These are phyloP conservation scores for Sciurus niger DNA, from an alignment of 2,113 vertebrate species.

Conservation along the genomic window DNA sequence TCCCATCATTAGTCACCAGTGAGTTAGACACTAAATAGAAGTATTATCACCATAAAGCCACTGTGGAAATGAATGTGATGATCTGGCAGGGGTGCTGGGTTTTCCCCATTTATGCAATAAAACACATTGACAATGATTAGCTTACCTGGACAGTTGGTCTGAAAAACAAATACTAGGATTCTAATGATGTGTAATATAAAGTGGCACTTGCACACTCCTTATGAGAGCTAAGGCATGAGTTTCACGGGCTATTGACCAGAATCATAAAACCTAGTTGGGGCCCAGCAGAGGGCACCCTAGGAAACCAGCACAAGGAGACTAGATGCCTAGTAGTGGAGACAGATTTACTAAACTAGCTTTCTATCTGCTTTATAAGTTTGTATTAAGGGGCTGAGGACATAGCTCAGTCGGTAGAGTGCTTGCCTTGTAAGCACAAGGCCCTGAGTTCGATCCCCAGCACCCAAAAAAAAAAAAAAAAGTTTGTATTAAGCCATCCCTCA, in stretches of 20 bases:
- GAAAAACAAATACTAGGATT: neutral
- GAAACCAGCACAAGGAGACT: neutral
- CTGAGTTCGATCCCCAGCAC: no score
- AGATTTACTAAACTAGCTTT: conserved; percentile 24
- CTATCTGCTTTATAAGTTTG: neutral
- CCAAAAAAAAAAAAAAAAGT: no score
- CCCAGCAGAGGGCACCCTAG: conserved; percentile 74
- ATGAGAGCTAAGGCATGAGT: neutral
- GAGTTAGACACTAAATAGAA: conserved; percentile 8
- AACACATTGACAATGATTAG: neutral
- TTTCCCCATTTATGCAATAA: neutral
- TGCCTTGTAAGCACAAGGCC: no score
- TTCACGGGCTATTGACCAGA: neutral
- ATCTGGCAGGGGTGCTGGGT: neutral
- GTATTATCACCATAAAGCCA: neutral
- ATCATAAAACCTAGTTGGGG: neutral
- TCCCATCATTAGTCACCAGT: conserved; percentile 23
- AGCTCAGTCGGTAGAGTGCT: no score
- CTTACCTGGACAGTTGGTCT: conserved; percentile 11
- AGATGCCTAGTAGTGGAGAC: neutral
- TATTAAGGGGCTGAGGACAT: no score
- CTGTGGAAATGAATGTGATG: neutral
- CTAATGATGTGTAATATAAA: neutral
- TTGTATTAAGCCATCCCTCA: neutral
- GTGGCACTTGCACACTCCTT: neutral